Evolutionary conservation across 2,797 vertebrate genomes (phyloP).

Genomic region (Chiroxiphia lanceolata): DNA sequence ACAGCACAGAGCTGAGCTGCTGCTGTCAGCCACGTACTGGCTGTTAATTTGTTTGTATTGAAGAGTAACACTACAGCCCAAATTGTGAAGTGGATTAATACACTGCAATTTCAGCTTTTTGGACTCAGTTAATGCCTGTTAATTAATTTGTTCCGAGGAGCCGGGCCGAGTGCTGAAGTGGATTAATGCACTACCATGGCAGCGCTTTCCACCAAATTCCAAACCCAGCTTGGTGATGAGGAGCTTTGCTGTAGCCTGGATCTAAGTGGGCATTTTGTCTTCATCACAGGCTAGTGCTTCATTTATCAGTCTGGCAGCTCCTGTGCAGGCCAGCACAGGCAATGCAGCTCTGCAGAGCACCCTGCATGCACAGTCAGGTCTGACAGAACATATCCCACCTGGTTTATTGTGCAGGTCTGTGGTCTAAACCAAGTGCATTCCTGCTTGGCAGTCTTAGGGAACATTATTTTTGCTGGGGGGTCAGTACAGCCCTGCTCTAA

Average conservation of each 20-base stretch:
- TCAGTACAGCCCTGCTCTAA: neutral
- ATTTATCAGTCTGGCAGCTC: slow-evolving; percentile 63
- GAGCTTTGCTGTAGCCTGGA: neutral
- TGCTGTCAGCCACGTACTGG: neutral
- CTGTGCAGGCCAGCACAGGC: neutral
- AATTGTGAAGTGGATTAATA: slow-evolving; percentile 45
- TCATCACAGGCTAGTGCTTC: slow-evolving; percentile 47
- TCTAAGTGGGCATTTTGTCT: slow-evolving; percentile 65
- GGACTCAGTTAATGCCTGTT: slow-evolving; percentile 18
- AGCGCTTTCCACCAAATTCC: neutral
- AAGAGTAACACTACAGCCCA: neutral
- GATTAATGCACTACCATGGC: slow-evolving; percentile 50
- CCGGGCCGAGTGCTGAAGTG: slow-evolving; percentile 5
- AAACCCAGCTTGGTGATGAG: neutral
- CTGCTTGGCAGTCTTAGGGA: neutral
- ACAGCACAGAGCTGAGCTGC: neutral
- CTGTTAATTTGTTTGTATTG: slow-evolving; percentile 25
- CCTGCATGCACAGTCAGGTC: neutral
- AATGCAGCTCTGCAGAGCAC: neutral
- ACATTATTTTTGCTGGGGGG: neutral
- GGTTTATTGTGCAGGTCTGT: neutral
- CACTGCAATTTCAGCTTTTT: slow-evolving; percentile 1
- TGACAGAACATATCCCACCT: neutral
- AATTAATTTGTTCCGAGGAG: slow-evolving; percentile 48
- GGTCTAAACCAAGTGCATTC: neutral